phyloP scores from a whole-genome alignment of 1,140 invertebrate species.

The Heliconius hewitsoni region DNA sequence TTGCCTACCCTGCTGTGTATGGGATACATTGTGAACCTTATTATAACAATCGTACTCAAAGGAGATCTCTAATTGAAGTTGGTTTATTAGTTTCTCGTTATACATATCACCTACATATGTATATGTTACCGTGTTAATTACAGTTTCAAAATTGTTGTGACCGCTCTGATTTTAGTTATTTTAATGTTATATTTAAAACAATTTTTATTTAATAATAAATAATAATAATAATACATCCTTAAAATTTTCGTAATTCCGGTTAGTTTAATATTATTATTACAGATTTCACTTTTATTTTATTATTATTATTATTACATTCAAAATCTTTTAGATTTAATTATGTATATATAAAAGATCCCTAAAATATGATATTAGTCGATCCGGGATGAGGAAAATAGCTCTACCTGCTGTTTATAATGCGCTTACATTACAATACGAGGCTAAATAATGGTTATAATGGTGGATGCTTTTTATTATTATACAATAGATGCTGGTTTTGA shows the following conservation, averaged over 20 bases:
- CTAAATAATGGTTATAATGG: not conserved
- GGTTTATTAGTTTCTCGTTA: constrained; percentile 54
- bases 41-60: constrained; percentile 39
- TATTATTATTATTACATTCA: no score
- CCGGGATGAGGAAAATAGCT: not conserved
- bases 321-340: not conserved
- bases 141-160: constrained; percentile 31
- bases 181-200: no score
- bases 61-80: constrained; percentile 62
- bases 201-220: no score
- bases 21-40: no score
- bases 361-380: not conserved
- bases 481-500: not conserved
- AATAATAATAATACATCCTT: no score
- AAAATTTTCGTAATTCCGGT: no score
- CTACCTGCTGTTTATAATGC: constrained; percentile 50
- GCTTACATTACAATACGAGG: not conserved
- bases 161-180: not conserved
- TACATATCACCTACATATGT: constrained; percentile 30
- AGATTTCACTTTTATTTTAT: no score
- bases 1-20: no score
- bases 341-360: not conserved
- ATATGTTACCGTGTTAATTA: constrained; percentile 28
- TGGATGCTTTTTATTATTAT: not conserved
- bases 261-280: no score